A percentile compares a stretch with the other conserved stretches of the same genome.
Conservation (phyloP, 2,888 invertebrate species). For the Scotopteryx bipunctaria region DNA sequence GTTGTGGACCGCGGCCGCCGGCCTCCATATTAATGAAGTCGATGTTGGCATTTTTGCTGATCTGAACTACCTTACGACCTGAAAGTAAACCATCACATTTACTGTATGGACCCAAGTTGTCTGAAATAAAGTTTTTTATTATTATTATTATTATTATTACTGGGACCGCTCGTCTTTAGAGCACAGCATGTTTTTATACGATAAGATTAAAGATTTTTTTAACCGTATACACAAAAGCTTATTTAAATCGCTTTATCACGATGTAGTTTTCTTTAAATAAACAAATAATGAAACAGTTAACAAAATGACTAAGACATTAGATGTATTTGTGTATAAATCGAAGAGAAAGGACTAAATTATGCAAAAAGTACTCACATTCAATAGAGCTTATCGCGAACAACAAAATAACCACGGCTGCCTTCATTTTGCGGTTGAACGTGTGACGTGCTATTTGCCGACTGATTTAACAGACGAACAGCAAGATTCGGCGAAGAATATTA, state of each 20-base stretch:
- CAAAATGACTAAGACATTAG: background rate
- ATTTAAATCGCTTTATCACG: too few species aligned
- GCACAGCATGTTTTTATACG: too few species aligned
- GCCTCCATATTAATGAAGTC: slow-evolving; percentile 77
- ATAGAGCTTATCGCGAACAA: slow-evolving; percentile 58
- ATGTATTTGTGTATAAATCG: slow-evolving; percentile 2
- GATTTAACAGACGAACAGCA: slow-evolving; percentile 28
- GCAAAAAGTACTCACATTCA: slow-evolving; percentile 62
- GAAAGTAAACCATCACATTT: too few species aligned
- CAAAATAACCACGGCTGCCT: slow-evolving; percentile 54
- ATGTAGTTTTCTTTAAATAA: background rate
- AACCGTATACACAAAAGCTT: too few species aligned
- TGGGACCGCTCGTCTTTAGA: too few species aligned
- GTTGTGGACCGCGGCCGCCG: slow-evolving; percentile 48
- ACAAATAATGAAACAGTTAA: too few species aligned
- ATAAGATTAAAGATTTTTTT: too few species aligned
- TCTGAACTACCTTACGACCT: slow-evolving; percentile 64
- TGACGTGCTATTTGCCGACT: slow-evolving; percentile 32
- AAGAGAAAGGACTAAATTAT: slow-evolving; percentile 11
- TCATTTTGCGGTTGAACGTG: slow-evolving; percentile 53
- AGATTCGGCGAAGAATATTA: slow-evolving; percentile 35
- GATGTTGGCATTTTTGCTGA: slow-evolving; percentile 73
- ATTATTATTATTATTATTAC: too few species aligned
- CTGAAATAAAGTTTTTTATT: too few species aligned
- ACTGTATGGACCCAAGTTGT: too few species aligned